Percentiles rank a stretch among this genome's conserved stretches.
phyloP scores from a whole-genome alignment of 2,888 invertebrate species.

The Bombylius discolor region DNA sequence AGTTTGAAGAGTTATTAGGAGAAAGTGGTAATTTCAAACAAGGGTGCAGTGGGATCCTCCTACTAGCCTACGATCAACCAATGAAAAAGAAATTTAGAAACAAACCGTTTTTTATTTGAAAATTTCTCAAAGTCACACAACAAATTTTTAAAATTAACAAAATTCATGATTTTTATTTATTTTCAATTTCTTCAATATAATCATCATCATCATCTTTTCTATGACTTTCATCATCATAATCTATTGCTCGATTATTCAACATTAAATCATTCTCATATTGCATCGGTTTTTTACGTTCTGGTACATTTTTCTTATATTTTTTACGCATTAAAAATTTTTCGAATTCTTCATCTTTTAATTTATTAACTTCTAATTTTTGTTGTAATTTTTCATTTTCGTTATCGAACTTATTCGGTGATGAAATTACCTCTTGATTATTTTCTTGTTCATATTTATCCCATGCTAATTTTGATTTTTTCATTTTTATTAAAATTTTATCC shows the following conservation, averaged over 20 bases:
- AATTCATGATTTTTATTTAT: not conserved
- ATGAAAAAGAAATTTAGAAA: too few species aligned
- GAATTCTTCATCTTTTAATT: conserved; percentile 16
- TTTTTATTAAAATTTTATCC: conserved; percentile 40
- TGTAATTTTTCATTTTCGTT: not conserved
- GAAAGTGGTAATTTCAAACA: too few species aligned
- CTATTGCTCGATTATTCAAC: not conserved
- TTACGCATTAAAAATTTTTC: conserved; percentile 18
- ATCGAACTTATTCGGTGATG: not conserved
- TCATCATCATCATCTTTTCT: conserved; percentile 20
- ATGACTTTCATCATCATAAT: not conserved
- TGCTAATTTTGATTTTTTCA: conserved; percentile 42
- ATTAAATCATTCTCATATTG: conserved; percentile 2
- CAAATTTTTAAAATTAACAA: too few species aligned
- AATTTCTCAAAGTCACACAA: too few species aligned
- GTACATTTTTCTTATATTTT: conserved; percentile 18
- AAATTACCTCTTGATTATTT: not conserved
- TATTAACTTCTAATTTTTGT: not conserved
- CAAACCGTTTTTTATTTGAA: too few species aligned
- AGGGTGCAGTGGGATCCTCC: too few species aligned
- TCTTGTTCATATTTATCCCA: conserved; percentile 34
- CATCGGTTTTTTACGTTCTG: conserved; percentile 21
- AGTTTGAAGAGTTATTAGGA: too few species aligned
- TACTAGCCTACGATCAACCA: too few species aligned
- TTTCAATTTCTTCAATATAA: conserved; percentile 21